Evolutionary conservation across 2,888 invertebrate species (phyloP).

Genomic region (Opisthograptis luteolata): DNA sequence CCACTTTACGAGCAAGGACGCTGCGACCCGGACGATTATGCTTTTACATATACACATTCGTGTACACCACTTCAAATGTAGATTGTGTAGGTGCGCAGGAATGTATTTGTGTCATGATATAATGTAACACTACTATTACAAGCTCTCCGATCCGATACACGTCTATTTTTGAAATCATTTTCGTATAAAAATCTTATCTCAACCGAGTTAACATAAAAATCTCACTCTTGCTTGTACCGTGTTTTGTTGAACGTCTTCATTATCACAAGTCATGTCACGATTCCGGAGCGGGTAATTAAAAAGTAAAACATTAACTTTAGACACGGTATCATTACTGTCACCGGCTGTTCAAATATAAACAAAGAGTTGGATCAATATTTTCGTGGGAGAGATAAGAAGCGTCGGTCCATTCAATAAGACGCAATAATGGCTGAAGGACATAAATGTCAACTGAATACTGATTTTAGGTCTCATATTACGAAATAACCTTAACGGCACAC

Average conservation of each 20-base stretch:
- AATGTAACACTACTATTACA: constrained; percentile 4
- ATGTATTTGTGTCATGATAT: constrained; percentile 12
- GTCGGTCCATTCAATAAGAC: constrained; percentile 13
- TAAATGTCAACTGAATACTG: constrained; percentile 2
- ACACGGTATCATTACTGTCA: constrained; percentile 39
- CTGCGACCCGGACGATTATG: constrained; percentile 54
- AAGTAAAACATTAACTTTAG: constrained; percentile 39
- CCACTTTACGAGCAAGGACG: constrained; percentile 76
- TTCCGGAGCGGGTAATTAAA: constrained; percentile 39
- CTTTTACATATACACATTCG: constrained; percentile 35
- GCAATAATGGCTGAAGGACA: constrained; percentile 6
- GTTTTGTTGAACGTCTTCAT: constrained; percentile 17
- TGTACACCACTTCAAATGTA: constrained; percentile 22
- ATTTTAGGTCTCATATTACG: constrained; percentile 9
- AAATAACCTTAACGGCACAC: constrained; percentile 14
- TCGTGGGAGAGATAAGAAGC: constrained; percentile 35
- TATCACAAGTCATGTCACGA: constrained; percentile 36
- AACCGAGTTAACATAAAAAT: constrained; percentile 1
- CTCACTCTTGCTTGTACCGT: constrained; percentile 2
- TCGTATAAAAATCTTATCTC: background rate
- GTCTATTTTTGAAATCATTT: background rate
- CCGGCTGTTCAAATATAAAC: constrained; percentile 47
- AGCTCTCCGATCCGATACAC: background rate
- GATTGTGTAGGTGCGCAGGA: constrained; percentile 17
- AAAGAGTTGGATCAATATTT: constrained; percentile 55